Base-by-base conservation (phyloP, 2,888 invertebrate genomes). In the Calameuta filiformis region DNA sequence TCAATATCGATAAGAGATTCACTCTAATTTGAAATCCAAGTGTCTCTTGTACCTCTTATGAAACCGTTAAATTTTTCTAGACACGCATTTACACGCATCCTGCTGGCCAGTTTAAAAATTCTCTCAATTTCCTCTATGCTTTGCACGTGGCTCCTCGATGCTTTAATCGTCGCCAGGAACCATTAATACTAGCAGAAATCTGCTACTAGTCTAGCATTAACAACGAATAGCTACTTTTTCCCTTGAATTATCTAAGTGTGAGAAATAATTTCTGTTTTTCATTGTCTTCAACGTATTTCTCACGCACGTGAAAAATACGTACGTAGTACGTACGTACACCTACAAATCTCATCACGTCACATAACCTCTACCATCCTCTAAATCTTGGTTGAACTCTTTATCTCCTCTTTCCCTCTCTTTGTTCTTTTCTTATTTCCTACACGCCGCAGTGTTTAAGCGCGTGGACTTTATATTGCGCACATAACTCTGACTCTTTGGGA, bases 1-100 rank as follows among this genome's bases (percentile, higher is more conserved):
- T 76, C 79, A 68, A 68, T 35, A 33, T 35, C 76, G 69, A 76
- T 74, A 79, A 79, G 76, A 77, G 73, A n/a, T 73, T 73, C 73
- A 35, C 33, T 2, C 68, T 35, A 33, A 76, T 23, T 56, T 56
- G 23, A 9, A 56, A 56, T 56, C 40, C 23, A 23, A 40, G 6
- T 40, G 23, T 56, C 23, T 56, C 40, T 40, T 40, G 40, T 23
- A 6, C 6, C 40, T 40, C 23, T 9, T 56, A 23, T 15, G 9
- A 23, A 56, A 56, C 23, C 40, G 40, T 23, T 9, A 15, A 56
- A 56, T 23, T 23, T 23, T 56, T 56, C 2, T 23, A 56, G 40
- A 56, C 23, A 56, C 40, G 1, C 2, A 23, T 56, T 15, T 23
- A 56, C 23, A 56, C 15, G 12, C 23, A 56, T 23, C 40, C 6